Conservation (phyloP, 2,797 vertebrate species). For the Pempheris klunzingeri region DNA sequence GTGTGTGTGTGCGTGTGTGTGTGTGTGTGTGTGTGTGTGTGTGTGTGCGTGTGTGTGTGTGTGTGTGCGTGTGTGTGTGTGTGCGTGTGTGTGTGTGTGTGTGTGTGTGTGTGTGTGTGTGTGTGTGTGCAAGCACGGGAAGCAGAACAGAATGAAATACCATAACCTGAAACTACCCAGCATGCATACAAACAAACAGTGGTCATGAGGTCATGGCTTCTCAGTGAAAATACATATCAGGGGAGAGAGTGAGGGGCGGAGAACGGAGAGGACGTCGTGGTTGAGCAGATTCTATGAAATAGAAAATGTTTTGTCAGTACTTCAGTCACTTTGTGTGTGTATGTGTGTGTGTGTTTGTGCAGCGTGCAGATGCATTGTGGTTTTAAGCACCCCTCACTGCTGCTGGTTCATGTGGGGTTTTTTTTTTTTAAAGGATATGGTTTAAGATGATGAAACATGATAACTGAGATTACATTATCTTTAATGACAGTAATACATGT, state of each 20-base stretch:
- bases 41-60: not conserved
- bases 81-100: not conserved
- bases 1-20: not conserved
- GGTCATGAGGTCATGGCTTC: constrained; percentile 60
- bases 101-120: not conserved
- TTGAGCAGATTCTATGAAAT: constrained; percentile 20
- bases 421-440: not conserved
- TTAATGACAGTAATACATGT: not conserved
- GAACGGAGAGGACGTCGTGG: not conserved
- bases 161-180: constrained; percentile 8
- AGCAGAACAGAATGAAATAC: not conserved
- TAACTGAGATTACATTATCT: not conserved
- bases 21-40: too few relatives aligned
- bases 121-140: not conserved
- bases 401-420: not conserved
- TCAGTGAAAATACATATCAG: constrained; percentile 1
- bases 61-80: not conserved
- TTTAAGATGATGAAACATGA: not conserved
- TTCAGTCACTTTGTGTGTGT: not conserved
- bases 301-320: not conserved
- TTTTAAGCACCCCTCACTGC: not conserved
- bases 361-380: constrained; percentile 60
- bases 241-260: not conserved
- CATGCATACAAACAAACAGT: constrained; percentile 11
- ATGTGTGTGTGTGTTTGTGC: constrained; percentile 27